Evolutionary conservation across 2,113 vertebrate genomes (phyloP), one percentile per base, ranked within the genome.

Genomic region (Cephalophus harveyi): DNA sequence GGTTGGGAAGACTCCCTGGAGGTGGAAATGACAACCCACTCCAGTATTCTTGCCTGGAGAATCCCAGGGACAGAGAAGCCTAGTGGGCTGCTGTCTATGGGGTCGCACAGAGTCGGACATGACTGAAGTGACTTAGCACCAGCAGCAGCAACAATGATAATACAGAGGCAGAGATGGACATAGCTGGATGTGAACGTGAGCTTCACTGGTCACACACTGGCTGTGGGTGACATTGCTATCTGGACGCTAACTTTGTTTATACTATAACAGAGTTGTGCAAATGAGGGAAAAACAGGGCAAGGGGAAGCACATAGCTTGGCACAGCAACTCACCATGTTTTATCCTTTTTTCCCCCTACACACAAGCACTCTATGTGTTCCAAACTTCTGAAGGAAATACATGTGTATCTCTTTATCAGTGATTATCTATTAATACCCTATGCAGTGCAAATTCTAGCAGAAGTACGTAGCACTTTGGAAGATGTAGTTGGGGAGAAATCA

Each of bases 171-270:
- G 81, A 50, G 59, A 50, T 7, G 7, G 62, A 15, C 1, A 5
- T 1, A 4, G 2, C 62, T 40, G 62, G 30, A 4, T 9, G 2
- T 30, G 52, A 55, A 14, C 0, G 0, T 1, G 15, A 6, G 27
- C 48, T 27, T 46, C 2, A 1, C 4, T 3, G 71, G 23, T 27
- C 7, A 0, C 1, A 25, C 3, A 0, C 48, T 36, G 79, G 7
- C 88, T 10, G 5, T 7, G 28, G 27, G 6, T 46, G 57, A 11
- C 81, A 52, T 74, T 16, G 55, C 40, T 2, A 25, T 7, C 2
- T 0, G 48, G 30, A 23, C 0, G 6, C 28, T 48, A 2, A 1
- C 16, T 27, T 23, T 5, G 48, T 11, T 48, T n/a, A 46, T 28
- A 16, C 21, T 6, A 13, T 21, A 10, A 5, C 25, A n/a, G 28